Base-by-base conservation (phyloP, 2,888 invertebrate genomes). In the Drosophila planitibia region DNA sequence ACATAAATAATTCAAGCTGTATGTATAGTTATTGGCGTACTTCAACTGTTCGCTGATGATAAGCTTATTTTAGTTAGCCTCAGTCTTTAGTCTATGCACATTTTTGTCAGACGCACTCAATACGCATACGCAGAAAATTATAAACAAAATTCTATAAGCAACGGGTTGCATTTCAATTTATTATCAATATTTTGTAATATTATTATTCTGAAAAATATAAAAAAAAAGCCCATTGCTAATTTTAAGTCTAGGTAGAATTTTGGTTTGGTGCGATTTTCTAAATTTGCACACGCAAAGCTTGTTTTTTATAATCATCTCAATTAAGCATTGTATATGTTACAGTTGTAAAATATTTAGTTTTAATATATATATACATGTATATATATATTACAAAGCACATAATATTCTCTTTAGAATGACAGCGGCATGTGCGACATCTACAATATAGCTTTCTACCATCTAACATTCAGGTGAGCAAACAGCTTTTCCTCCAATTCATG, bases 31-130 rank as follows among this genome's bases (percentile, higher is more conserved):
- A 16, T 82, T 5, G 85, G 74, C 0, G 78, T 37, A 4, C 72
- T 86, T 33, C 84, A 91, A 0, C 70, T 86, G 1, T 91, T 77
- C 62, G 76, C 79, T 0, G 90, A 88, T 1, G 90, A 91, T 37
- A 62, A 85, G 22, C 35, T 79, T 14, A 65, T 85, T 9, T 47
- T 89, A 14, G 58, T 84, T 0, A 70, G 19, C 47, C 72, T 22
- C 91, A 90, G 33, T 60, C 65, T 0, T 68, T 52, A 9, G 60
- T 84, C 7, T 86, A 82, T 65, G 67, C 76, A n/a, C 81, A 87
- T 53, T 41, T 19, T 19, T 6, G n/a, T n/a, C 37, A 6, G 16
- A 16, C 5, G 14, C 14, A 35, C 35, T 35, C 35, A 35, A 35
- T 35, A 35, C 5, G 14, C 35, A 16, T 16, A 37, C 16, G 35